Evolutionary conservation across 2,113 vertebrate species (phyloP).

Genomic region (Alosa alosa): DNA sequence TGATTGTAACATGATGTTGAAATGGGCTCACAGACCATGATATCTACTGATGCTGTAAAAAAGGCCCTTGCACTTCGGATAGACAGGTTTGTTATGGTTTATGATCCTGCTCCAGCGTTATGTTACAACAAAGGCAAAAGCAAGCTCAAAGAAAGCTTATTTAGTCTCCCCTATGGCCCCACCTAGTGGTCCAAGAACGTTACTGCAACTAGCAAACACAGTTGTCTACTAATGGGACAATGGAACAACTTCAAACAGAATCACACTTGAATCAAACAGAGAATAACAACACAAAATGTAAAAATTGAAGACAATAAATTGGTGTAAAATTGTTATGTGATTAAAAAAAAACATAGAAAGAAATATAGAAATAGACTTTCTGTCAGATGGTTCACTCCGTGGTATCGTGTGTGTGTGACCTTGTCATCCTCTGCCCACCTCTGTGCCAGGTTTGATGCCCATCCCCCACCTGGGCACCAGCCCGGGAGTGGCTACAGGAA

Average conservation of each 20-base stretch:
- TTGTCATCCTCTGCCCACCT: background rate
- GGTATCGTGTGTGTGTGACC: background rate
- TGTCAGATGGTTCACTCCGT: too few species aligned
- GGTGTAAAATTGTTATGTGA: background rate
- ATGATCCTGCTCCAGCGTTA: background rate
- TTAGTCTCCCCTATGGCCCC: slow-evolving; percentile 17
- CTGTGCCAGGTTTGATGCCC: slow-evolving; percentile 64
- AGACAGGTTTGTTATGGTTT: background rate
- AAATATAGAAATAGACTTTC: background rate
- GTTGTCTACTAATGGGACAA: background rate
- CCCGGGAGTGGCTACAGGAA: slow-evolving; percentile 79
- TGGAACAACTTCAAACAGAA: background rate
- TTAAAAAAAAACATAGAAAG: background rate
- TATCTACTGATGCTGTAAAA: too few species aligned
- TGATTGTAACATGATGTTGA: background rate
- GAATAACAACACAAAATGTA: background rate
- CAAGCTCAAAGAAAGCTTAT: background rate
- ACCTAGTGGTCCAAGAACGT: slow-evolving; percentile 38
- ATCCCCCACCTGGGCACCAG: slow-evolving; percentile 45
- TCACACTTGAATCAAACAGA: background rate
- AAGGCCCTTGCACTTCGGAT: background rate
- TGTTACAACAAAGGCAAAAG: background rate
- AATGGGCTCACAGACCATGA: too few species aligned
- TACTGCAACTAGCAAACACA: background rate
- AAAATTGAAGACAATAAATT: background rate